phyloP scores from a whole-genome alignment of 2,113 vertebrate species.

The Oenanthe melanoleuca region DNA sequence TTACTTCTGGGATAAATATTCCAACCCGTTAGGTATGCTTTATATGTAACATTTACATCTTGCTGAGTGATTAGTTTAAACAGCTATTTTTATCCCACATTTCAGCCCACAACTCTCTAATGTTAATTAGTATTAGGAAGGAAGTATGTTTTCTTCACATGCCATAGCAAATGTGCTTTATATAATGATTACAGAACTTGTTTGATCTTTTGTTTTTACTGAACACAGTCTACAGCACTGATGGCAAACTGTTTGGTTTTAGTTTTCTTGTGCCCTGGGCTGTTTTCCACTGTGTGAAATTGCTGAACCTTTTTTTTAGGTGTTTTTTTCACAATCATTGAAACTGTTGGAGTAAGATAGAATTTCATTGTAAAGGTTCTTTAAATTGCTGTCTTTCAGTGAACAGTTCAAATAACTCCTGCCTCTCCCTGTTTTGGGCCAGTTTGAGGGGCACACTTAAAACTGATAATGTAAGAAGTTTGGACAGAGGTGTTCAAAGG shows the following conservation, averaged over 20 bases:
- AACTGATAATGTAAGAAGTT: slow-evolving; percentile 54
- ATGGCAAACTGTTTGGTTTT: slow-evolving; percentile 69
- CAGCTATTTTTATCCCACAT: slow-evolving; percentile 51
- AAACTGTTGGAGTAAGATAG: slow-evolving; percentile 68
- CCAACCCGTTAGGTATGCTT: slow-evolving; percentile 69
- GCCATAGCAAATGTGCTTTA: slow-evolving; percentile 65
- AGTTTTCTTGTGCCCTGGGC: slow-evolving; percentile 74
- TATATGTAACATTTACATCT: slow-evolving; percentile 53
- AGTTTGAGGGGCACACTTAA: slow-evolving; percentile 16
- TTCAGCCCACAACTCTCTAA: slow-evolving; percentile 48
- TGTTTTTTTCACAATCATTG: slow-evolving; percentile 74
- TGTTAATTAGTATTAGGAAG: slow-evolving; percentile 72
- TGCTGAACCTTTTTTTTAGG: slow-evolving; percentile 71
- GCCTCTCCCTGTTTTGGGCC: background rate
- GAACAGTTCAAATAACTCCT: slow-evolving; percentile 21
- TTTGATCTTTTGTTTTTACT: slow-evolving; percentile 70
- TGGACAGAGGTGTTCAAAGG: slow-evolving; percentile 50
- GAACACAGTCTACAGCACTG: slow-evolving; percentile 62
- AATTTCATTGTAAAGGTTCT: slow-evolving; percentile 70
- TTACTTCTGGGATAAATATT: slow-evolving; percentile 70
- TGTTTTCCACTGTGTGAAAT: slow-evolving; percentile 75
- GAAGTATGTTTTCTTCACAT: slow-evolving; percentile 65
- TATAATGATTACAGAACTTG: slow-evolving; percentile 60
- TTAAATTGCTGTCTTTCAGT: slow-evolving; percentile 70
- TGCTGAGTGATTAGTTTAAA: slow-evolving; percentile 41